Evolutionary conservation across 2,113 vertebrate genomes (phyloP), one percentile per base, ranked within the genome.

Genomic region (Psophia crepitans): DNA sequence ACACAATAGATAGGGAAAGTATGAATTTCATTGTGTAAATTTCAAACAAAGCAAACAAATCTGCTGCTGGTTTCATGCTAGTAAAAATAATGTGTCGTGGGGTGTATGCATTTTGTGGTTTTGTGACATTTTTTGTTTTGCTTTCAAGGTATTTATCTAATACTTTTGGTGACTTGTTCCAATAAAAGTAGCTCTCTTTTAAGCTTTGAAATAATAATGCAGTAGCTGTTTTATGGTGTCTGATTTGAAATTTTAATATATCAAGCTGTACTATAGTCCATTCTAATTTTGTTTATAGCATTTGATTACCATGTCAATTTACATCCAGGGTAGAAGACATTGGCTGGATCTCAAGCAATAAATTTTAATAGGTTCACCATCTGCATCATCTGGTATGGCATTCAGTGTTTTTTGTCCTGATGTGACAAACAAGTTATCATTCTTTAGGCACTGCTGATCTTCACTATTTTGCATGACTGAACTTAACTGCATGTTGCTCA

Each of bases 221-320:
- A 58, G n/a, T 49, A 80, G 49, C 16, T 83, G 32, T 33, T 96
- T 35, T 24, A 30, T 41, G 9, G 20, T 41, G 39, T 65, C 17
- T 84, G 33, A 73, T 82, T 65, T 90, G 64, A 89, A 90, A 84
- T 84, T 60, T 89, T 91, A 90, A 65, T 79, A 8, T 69, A 77
- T 57, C 12, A 63, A 63, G 65, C 51, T 91, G 84, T 73, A 80
- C 58, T 54, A 95, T 30, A 92, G 22, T 18, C 69, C 41, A 43
- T 15, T 85, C 60, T 93, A 65, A 83, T 95, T 95, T 88, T 95
- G 79, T 92, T 95, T 94, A 92, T 63, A 75, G 46, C 71, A 44
- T 84, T 94, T 96, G 51, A 94, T 97, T 94, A 66, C 90, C 51
- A 8, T 75, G 56, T 97, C 56, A 86, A 57, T 96, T 97, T 97